Base-by-base conservation (phyloP, 1,140 invertebrate genomes). In the Oedothorax gibbosus region DNA sequence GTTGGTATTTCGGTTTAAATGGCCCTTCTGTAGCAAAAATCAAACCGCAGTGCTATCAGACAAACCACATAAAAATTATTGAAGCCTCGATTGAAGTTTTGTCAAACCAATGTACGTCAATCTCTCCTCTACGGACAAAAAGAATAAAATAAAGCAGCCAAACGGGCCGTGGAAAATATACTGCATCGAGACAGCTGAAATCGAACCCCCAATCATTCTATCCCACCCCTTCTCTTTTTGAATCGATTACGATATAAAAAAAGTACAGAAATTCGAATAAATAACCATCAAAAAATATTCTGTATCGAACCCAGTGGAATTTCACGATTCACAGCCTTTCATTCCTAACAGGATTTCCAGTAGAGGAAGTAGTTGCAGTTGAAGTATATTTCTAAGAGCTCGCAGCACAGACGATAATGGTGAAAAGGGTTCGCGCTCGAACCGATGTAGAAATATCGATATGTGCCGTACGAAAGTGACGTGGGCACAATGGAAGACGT, bases 201-300 rank as follows among this genome's bases (percentile, higher is more conserved):
- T 79, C 77, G 77, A 79, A 79, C 57, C 77, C 77, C 77, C 77
- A 79, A 79, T 79, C 77, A 79, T 79, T 79, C 77, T 20, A 62
- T 51, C 75, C 57, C 21, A 50, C 35, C 15, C 35, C 35, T 35
- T 35, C 35, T 35, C 35, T 35, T 35, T 35, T 35, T 35, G 18
- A 79, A 79, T 79, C 77, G 77, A 79, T 79, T 79, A 66, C 77
- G 20, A 21, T 68, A 49, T 51, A 77, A 68, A 35, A 66, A 57
- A 57, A 75, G 18, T 8, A 18, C 14, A 57, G 49, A 21, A 21
- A 49, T 69, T 79, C 64, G 50, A 79, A 79, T 79, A 79, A 79
- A 79, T 79, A 79, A 68, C 77, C 51, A 79, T 79, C 57, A 66
- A 79, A 68, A 79, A 79, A 79, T 66, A 54, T 69, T 56, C 50